Evolutionary conservation across 2,888 invertebrate species (phyloP).

Genomic region (Leptinotarsa haldemani): DNA sequence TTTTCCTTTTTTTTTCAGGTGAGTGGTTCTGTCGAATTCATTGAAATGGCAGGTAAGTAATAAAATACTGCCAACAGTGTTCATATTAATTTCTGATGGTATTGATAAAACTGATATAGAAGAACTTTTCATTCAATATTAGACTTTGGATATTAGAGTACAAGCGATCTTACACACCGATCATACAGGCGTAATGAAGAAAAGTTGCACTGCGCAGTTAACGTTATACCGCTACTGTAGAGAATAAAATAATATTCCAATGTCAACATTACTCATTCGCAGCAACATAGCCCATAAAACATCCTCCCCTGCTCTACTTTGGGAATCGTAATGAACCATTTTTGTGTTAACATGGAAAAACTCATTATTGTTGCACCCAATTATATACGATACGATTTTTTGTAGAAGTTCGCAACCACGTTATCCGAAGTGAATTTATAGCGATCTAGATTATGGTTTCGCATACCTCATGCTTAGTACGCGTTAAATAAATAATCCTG

Average conservation of each 20-base stretch:
- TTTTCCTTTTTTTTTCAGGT: too few relatives aligned
- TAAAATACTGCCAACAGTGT: too few relatives aligned
- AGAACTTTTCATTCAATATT: too few relatives aligned
- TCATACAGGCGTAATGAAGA: too few relatives aligned
- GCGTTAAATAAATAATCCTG: constrained; percentile 25
- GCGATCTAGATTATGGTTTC: constrained; percentile 39
- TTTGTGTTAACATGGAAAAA: constrained; percentile 10
- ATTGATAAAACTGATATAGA: too few relatives aligned
- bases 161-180: too few relatives aligned
- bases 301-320: not conserved
- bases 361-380: constrained; percentile 17
- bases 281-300: constrained; percentile 9
- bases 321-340: constrained; percentile 10
- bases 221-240: not conserved
- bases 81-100: too few relatives aligned
- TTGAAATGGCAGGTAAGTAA: too few relatives aligned
- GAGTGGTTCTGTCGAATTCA: too few relatives aligned
- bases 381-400: not conserved
- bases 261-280: not conserved
- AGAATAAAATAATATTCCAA: not conserved
- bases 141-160: too few relatives aligned
- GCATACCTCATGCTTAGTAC: constrained; percentile 22
- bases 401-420: constrained; percentile 1
- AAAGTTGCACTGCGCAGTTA: not conserved
- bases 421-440: constrained; percentile 20